These are phyloP conservation scores for Drosophila serrata DNA, from an alignment of 1,140 invertebrate genomes.

Conservation along the genomic window DNA sequence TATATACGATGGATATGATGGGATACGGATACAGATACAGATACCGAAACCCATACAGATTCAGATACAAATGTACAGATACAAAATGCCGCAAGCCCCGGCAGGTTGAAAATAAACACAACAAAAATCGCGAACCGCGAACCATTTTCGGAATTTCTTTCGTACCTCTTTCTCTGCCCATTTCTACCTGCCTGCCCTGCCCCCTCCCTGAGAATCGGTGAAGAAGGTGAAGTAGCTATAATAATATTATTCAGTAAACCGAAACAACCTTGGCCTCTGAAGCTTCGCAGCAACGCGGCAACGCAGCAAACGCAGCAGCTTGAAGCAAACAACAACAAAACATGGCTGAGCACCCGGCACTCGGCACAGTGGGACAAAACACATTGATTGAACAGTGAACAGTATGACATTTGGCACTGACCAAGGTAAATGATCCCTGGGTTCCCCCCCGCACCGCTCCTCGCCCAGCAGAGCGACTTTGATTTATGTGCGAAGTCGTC, in stretches of 20 bases:
- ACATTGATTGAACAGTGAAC: slow-evolving; percentile 35
- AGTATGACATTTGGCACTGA: slow-evolving; percentile 51
- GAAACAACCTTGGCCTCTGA: slow-evolving; percentile 73
- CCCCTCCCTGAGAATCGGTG: slow-evolving; percentile 29
- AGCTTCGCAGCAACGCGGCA: slow-evolving; percentile 21
- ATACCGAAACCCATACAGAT: slow-evolving; percentile 22
- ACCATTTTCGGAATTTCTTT: slow-evolving; percentile 67
- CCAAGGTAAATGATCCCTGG: slow-evolving; percentile 48
- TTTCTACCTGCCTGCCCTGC: slow-evolving; percentile 56
- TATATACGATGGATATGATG: slow-evolving; percentile 34
- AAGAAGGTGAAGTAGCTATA: slow-evolving; percentile 35
- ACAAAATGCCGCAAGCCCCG: slow-evolving; percentile 72
- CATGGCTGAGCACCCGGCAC: too few species aligned
- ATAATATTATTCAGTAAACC: slow-evolving; percentile 52
- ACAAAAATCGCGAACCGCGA: slow-evolving; percentile 28
- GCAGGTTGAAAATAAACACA: slow-evolving; percentile 63
- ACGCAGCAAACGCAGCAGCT: too few species aligned
- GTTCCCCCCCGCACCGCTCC: not conserved
- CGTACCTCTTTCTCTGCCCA: slow-evolving; percentile 26
- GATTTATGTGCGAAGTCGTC: slow-evolving; percentile 77
- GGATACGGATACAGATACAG: slow-evolving; percentile 12
- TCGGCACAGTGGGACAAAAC: slow-evolving; percentile 64
- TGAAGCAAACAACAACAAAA: slow-evolving; percentile 57
- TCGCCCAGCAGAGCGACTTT: slow-evolving; percentile 27
- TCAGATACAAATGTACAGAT: slow-evolving; percentile 50